Conservation (phyloP, 2,888 invertebrate genomes). For the Silvanus unidentatus region DNA sequence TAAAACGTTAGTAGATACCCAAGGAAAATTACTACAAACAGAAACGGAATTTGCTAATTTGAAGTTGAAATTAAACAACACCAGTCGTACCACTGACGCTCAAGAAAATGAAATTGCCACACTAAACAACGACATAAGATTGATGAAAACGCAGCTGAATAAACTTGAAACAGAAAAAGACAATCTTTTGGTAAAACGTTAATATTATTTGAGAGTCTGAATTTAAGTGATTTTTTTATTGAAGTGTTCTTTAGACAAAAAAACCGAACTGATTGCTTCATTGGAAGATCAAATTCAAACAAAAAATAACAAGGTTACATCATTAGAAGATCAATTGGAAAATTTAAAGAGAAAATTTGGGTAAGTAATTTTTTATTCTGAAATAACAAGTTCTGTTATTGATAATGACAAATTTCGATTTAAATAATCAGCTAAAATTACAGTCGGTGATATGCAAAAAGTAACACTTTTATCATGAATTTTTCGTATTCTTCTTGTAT, state of each 20-base stretch:
- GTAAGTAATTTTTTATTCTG: constrained; percentile 34
- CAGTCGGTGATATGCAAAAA: constrained; percentile 58
- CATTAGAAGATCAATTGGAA: constrained; percentile 51
- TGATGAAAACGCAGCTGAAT: constrained; percentile 57
- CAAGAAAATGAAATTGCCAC: constrained; percentile 55
- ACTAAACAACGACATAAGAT: constrained; percentile 59
- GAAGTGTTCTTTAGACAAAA: constrained; percentile 54
- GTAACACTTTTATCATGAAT: constrained; percentile 36
- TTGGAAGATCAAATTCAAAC: constrained; percentile 61
- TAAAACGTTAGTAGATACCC: constrained; percentile 62
- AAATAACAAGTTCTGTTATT: background rate
- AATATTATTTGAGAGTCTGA: constrained; percentile 3
- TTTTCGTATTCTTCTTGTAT: constrained; percentile 44
- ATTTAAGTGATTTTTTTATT: constrained; percentile 30
- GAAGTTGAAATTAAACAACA: constrained; percentile 45
- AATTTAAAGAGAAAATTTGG: constrained; percentile 55
- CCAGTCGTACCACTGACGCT: constrained; percentile 29
- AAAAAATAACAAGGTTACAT: constrained; percentile 52
- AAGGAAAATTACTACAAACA: constrained; percentile 58
- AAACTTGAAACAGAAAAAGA: constrained; percentile 69
- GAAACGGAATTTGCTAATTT: constrained; percentile 60
- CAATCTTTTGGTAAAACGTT: constrained; percentile 50
- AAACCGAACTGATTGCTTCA: constrained; percentile 61
- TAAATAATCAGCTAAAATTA: constrained; percentile 60
- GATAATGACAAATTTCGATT: constrained; percentile 43